Evolutionary conservation across 2,113 vertebrate species (phyloP).

Genomic region (Triplophysa tibetana): DNA sequence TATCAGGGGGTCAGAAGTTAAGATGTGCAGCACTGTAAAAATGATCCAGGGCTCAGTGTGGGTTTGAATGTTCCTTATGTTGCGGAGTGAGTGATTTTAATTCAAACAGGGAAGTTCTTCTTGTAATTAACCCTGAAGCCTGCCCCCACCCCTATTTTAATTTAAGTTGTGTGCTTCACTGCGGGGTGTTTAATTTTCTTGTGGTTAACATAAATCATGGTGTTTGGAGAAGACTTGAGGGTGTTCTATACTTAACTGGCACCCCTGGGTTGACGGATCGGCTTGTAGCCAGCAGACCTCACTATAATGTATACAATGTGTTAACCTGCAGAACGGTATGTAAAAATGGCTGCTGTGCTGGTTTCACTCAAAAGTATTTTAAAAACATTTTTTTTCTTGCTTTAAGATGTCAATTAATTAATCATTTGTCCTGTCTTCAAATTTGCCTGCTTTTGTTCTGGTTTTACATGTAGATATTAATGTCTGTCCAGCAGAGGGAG

Average conservation of each 20-base stretch:
- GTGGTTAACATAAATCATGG: slow-evolving; percentile 30
- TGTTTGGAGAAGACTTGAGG: slow-evolving; percentile 9
- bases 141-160: slow-evolving; percentile 52
- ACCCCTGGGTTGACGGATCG: slow-evolving; percentile 9
- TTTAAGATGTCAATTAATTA: not conserved
- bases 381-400: not conserved
- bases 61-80: slow-evolving; percentile 45
- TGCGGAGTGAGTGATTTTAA: slow-evolving; percentile 53
- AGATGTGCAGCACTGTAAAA: slow-evolving; percentile 37
- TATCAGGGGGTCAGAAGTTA: slow-evolving; percentile 47
- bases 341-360: not conserved
- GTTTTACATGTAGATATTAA: slow-evolving; percentile 9
- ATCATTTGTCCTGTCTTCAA: no score
- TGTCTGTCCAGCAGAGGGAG: slow-evolving; percentile 75
- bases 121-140: slow-evolving; percentile 59
- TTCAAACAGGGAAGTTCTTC: slow-evolving; percentile 54
- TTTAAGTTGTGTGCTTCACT: slow-evolving; percentile 55
- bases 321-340: not conserved
- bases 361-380: not conserved
- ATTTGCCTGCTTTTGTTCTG: not conserved
- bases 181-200: slow-evolving; percentile 44
- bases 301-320: slow-evolving; percentile 2
- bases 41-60: slow-evolving; percentile 44
- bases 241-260: slow-evolving; percentile 26
- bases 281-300: not conserved